Percentiles rank a stretch among this genome's conserved stretches.
Evolutionary conservation across 2,888 invertebrate species (phyloP).

Genomic region (Criorhina ranunculi): DNA sequence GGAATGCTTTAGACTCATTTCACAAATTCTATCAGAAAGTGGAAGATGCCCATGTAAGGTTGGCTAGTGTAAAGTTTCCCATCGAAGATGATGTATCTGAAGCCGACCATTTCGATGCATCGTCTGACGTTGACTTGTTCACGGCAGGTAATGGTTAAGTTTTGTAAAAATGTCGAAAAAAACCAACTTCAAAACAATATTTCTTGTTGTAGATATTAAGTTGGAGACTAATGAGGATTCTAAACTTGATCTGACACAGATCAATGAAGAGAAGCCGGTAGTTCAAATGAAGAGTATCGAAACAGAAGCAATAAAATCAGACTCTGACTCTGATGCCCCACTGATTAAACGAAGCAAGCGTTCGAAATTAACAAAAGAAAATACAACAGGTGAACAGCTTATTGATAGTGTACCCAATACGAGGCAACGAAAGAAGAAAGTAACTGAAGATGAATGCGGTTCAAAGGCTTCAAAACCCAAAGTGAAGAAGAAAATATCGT

Average conservation of each 20-base stretch:
- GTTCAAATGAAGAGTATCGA: background rate
- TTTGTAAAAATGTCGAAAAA: background rate
- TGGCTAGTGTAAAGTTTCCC: background rate
- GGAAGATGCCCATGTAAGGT: constrained; percentile 77
- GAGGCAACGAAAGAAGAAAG: background rate
- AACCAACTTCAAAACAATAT: background rate
- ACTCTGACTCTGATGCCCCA: constrained; percentile 23
- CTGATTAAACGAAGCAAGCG: background rate
- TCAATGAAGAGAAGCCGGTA: background rate
- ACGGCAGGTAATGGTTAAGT: constrained; percentile 36
- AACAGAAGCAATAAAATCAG: constrained; percentile 11
- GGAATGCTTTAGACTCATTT: constrained; percentile 79
- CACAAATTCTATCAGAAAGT: constrained; percentile 80
- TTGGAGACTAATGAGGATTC: constrained; percentile 12
- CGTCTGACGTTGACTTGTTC: constrained; percentile 65
- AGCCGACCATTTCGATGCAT: constrained; percentile 19
- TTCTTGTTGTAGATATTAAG: constrained; percentile 30
- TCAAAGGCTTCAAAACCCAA: background rate
- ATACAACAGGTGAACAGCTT: no score
- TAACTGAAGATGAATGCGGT: background rate
- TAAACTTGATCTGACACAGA: background rate
- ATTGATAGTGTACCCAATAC: background rate
- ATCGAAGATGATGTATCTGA: constrained; percentile 4
- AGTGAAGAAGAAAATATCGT: background rate
- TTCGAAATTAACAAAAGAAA: background rate